Conservation (phyloP, 2,888 invertebrate species). For the Clusia tigrina region DNA sequence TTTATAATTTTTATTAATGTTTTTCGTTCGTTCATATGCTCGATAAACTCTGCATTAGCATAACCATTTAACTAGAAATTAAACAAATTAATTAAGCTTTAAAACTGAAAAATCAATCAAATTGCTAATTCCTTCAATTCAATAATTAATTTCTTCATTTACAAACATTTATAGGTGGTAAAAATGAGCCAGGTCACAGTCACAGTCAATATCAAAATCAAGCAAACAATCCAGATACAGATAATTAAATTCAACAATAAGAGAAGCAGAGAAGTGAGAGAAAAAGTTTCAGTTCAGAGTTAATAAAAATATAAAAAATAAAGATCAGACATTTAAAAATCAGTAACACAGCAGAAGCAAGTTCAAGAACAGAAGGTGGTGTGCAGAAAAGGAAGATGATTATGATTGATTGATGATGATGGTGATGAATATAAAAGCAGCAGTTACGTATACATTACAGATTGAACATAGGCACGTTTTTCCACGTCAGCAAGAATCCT, state of each 20-base stretch:
- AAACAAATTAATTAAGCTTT: constrained; percentile 9
- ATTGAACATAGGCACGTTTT: constrained; percentile 21
- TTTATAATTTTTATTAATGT: background rate
- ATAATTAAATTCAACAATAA: constrained; percentile 36
- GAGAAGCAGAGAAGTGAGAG: constrained; percentile 30
- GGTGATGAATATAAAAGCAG: background rate
- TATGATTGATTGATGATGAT: constrained; percentile 17
- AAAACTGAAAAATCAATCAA: constrained; percentile 31
- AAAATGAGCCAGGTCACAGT: constrained; percentile 53
- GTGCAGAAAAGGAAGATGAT: background rate
- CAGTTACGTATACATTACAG: background rate
- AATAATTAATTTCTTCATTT: constrained; percentile 58
- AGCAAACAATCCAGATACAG: constrained; percentile 54
- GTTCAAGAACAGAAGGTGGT: background rate
- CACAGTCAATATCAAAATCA: constrained; percentile 49
- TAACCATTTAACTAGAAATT: constrained; percentile 2
- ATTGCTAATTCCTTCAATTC: constrained; percentile 43
- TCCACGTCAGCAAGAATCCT: constrained; percentile 17
- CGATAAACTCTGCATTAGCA: constrained; percentile 6
- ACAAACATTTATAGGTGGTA: constrained; percentile 60
- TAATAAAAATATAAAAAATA: constrained; percentile 20
- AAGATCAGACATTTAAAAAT: constrained; percentile 16
- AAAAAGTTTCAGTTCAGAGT: constrained; percentile 27
- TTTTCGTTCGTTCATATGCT: background rate
- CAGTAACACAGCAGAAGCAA: background rate